Conservation (phyloP, 2,888 invertebrate species). For the Cryptocephalus moraei region DNA sequence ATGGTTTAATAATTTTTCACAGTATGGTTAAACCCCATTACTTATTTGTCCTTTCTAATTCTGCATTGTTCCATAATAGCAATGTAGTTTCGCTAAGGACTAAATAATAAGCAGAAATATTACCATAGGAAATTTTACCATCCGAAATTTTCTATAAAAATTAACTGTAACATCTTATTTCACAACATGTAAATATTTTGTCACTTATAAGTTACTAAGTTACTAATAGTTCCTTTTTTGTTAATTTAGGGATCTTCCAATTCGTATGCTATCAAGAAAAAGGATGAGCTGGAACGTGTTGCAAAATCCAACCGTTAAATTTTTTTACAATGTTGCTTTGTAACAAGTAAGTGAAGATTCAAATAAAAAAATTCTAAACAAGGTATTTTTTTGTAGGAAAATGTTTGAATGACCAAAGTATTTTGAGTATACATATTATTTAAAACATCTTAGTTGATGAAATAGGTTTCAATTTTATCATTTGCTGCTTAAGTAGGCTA, state of each 20-base stretch:
- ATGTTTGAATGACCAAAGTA: no score
- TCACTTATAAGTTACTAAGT: background rate
- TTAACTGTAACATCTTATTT: slow-evolving; percentile 10
- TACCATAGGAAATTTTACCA: slow-evolving; percentile 9
- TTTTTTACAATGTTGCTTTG: slow-evolving; percentile 4
- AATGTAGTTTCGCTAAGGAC: slow-evolving; percentile 16
- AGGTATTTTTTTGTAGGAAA: no score
- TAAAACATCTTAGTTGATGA: no score
- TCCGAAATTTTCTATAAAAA: slow-evolving; percentile 10
- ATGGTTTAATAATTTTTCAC: no score
- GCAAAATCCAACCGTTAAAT: slow-evolving; percentile 99
- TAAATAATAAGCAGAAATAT: slow-evolving; percentile 11
- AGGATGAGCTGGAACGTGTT: slow-evolving; percentile 99
- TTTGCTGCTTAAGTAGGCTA: no score
- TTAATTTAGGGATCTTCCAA: slow-evolving; percentile 86
- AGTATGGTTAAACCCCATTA: no score
- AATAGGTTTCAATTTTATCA: no score
- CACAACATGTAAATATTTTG: background rate
- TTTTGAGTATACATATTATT: no score
- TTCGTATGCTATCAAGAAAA: slow-evolving; percentile 99
- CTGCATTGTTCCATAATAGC: slow-evolving; percentile 11
- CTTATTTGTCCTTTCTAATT: slow-evolving; percentile 16
- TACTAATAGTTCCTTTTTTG: slow-evolving; percentile 11
- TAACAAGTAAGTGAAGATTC: no score
- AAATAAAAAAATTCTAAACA: no score